Percentiles rank a stretch among this genome's conserved stretches.
phyloP scores from a whole-genome alignment of 1,140 invertebrate genomes.

The Drosophila sturtevanti region DNA sequence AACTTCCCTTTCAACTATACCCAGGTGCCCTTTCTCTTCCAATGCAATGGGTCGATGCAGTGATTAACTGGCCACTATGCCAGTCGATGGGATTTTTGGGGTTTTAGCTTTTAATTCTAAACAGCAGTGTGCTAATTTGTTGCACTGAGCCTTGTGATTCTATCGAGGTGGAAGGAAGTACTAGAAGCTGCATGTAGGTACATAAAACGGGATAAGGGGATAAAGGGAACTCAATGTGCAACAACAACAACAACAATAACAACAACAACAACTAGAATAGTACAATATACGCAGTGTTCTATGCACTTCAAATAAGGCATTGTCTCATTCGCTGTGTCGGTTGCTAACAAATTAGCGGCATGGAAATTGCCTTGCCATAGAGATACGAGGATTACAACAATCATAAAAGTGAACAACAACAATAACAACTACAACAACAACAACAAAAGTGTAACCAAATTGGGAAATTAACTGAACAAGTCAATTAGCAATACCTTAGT shows the following conservation, averaged over 20 bases:
- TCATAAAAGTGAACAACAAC: not conserved
- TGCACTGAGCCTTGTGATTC: constrained; percentile 14
- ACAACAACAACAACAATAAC: not conserved
- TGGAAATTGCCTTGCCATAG: not conserved
- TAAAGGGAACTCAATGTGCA: not conserved
- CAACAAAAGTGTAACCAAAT: not conserved
- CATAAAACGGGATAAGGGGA: too few relatives aligned
- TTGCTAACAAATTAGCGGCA: not conserved
- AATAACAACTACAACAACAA: not conserved
- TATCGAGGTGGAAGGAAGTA: not conserved
- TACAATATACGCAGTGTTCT: not conserved
- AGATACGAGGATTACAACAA: not conserved
- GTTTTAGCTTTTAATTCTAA: constrained; percentile 55
- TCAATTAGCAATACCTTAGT: not conserved
- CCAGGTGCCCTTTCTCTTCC: not conserved
- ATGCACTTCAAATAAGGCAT: not conserved
- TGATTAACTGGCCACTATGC: constrained; percentile 61
- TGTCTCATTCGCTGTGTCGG: not conserved
- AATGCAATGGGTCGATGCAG: constrained; percentile 26
- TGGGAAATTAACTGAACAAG: not conserved
- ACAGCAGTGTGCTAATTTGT: constrained; percentile 57
- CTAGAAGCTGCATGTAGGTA: constrained; percentile 1
- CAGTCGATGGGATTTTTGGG: constrained; percentile 32
- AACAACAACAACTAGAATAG: too few relatives aligned
- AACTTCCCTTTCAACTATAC: not conserved